Evolutionary conservation across 2,113 vertebrate genomes (phyloP).

Genomic region (Limanda limanda): DNA sequence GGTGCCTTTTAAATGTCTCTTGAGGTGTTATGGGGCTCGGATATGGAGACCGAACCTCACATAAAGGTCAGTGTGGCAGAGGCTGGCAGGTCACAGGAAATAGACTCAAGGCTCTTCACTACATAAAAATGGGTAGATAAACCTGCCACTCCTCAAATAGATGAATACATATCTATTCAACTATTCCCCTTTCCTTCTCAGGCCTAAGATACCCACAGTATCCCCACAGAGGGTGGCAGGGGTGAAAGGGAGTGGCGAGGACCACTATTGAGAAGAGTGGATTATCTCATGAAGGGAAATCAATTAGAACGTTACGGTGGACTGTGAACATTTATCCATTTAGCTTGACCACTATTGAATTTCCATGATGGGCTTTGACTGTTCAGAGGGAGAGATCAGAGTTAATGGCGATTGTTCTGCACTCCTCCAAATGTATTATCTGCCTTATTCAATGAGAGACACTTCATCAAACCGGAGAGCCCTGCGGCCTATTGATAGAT

Average conservation of each 20-base stretch:
- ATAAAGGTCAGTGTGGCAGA: conserved; percentile 87
- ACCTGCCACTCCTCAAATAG: conserved; percentile 67
- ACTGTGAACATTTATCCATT: conserved; percentile 99
- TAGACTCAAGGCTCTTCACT: conserved; percentile 49
- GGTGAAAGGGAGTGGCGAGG: conserved; percentile 91
- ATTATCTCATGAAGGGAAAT: conserved; percentile 99
- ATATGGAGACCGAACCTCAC: conserved; percentile 84
- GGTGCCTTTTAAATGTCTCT: conserved; percentile 70
- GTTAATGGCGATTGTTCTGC: conserved; percentile 99
- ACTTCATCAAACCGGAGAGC: conserved; percentile 98
- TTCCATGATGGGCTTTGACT: conserved; percentile 99
- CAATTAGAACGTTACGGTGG: conserved; percentile 95
- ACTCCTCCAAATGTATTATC: conserved; percentile 99
- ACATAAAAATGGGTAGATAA: conserved; percentile 51
- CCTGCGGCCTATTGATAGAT: conserved; percentile 97
- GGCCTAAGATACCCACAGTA: conserved; percentile 83
- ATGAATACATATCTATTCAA: conserved; percentile 89
- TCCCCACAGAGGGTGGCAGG: conserved; percentile 85
- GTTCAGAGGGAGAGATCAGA: conserved; percentile 90
- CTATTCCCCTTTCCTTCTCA: conserved; percentile 80
- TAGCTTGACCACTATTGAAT: conserved; percentile 99
- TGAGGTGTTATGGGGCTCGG: conserved; percentile 72
- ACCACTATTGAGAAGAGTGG: conserved; percentile 90
- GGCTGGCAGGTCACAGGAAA: conserved; percentile 80
- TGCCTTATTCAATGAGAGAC: conserved; percentile 98